phyloP scores from a whole-genome alignment of 2,797 vertebrate species.

The Chelon labrosus region DNA sequence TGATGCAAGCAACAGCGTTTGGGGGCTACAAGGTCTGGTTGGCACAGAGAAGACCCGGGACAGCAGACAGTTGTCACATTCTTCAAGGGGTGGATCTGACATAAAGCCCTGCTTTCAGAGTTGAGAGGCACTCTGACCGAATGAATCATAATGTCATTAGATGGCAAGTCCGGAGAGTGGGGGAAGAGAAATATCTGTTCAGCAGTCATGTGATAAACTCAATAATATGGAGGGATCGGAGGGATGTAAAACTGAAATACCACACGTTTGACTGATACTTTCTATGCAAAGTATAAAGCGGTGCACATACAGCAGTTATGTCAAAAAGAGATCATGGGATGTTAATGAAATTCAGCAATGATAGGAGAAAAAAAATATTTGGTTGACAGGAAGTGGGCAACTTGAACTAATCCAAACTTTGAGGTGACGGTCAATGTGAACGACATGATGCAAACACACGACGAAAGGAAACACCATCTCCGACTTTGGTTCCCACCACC shows the following conservation, averaged over 20 bases:
- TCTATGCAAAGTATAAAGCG: too few species aligned
- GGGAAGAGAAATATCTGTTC: slow-evolving; percentile 31
- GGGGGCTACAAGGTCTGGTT: slow-evolving; percentile 43
- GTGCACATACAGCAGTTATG: too few species aligned
- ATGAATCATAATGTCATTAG: slow-evolving; percentile 71
- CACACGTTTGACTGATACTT: not conserved
- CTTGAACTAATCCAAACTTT: too few species aligned
- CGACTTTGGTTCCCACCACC: too few species aligned
- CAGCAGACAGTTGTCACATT: slow-evolving; percentile 60
- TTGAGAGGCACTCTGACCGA: slow-evolving; percentile 52
- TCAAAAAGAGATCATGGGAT: too few species aligned
- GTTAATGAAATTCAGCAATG: too few species aligned
- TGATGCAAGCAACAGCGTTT: slow-evolving; percentile 35
- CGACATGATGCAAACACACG: too few species aligned
- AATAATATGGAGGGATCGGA: not conserved
- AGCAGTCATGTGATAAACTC: slow-evolving; percentile 33
- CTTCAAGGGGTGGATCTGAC: slow-evolving; percentile 51
- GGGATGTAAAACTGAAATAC: slow-evolving; percentile 5
- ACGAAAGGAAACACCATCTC: too few species aligned
- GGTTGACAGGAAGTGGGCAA: too few species aligned
- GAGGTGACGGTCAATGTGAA: too few species aligned
- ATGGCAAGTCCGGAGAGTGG: slow-evolving; percentile 22
- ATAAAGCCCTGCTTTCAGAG: slow-evolving; percentile 65
- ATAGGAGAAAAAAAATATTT: too few species aligned
- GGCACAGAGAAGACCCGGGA: slow-evolving; percentile 50